Evolutionary conservation across 2,113 vertebrate species (phyloP).

Genomic region (Glaucomys volans): DNA sequence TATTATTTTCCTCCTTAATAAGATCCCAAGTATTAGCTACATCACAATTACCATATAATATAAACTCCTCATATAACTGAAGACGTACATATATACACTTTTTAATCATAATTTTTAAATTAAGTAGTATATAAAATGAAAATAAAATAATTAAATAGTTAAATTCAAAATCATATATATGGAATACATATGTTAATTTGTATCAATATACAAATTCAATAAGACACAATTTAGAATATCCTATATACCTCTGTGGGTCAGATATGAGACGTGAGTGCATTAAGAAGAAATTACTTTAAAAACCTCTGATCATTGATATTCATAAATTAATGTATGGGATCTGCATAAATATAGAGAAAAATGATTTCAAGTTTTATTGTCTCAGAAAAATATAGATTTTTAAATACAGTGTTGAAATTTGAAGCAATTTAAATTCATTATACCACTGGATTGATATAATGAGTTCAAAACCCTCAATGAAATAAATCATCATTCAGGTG

Average conservation of each 20-base stretch:
- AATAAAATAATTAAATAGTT: conserved; percentile 32
- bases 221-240: background rate
- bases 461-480: background rate
- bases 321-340: conserved; percentile 10
- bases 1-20: conserved; percentile 25
- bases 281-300: background rate
- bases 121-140: background rate
- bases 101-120: too few species aligned
- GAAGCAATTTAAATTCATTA: conserved; percentile 25
- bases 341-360: conserved; percentile 35
- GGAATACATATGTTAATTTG: background rate
- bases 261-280: background rate
- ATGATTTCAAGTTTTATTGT: background rate
- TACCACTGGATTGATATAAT: background rate
- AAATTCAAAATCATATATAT: background rate
- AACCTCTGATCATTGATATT: background rate
- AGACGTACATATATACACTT: background rate
- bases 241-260: background rate
- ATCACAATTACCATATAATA: background rate
- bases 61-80: background rate
- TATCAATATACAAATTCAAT: background rate
- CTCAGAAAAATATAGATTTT: conserved; percentile 5
- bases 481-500: background rate
- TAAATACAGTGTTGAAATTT: background rate
- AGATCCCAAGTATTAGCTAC: background rate